Evolutionary conservation across 2,888 invertebrate species (phyloP).

Genomic region (Thera obeliscata): DNA sequence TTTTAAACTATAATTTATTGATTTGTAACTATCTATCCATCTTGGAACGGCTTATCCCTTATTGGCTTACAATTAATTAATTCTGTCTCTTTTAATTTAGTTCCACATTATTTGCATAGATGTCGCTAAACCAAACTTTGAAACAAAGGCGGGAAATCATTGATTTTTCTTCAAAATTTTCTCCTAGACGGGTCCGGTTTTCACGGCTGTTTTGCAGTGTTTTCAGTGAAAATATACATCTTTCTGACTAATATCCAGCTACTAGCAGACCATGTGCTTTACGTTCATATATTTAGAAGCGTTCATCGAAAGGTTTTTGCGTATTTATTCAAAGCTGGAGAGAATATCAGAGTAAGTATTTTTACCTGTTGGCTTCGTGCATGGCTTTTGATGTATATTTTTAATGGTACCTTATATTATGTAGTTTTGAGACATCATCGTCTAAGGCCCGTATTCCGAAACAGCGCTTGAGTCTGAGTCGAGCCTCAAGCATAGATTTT

Average conservation of each 20-base stretch:
- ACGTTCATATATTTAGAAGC: no score
- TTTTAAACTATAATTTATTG: no score
- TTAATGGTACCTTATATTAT: no score
- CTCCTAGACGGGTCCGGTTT: background rate
- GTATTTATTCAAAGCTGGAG: background rate
- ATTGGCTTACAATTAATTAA: background rate
- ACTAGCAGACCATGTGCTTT: background rate
- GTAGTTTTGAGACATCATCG: no score
- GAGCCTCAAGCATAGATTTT: no score
- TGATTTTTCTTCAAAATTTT: conserved; percentile 3
- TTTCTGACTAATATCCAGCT: background rate
- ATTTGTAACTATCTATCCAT: background rate
- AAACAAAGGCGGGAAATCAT: background rate
- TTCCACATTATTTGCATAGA: conserved; percentile 9
- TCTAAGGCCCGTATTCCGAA: no score
- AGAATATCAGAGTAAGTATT: background rate
- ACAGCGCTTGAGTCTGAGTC: no score
- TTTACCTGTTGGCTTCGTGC: background rate
- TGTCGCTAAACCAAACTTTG: conserved; percentile 13
- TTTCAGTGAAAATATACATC: background rate
- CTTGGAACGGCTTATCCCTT: background rate
- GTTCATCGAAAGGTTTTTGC: no score
- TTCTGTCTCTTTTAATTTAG: background rate
- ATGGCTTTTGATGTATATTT: background rate
- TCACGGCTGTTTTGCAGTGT: background rate